Conservation (phyloP, 2,797 vertebrate species). For the Hemitrygon akajei region DNA sequence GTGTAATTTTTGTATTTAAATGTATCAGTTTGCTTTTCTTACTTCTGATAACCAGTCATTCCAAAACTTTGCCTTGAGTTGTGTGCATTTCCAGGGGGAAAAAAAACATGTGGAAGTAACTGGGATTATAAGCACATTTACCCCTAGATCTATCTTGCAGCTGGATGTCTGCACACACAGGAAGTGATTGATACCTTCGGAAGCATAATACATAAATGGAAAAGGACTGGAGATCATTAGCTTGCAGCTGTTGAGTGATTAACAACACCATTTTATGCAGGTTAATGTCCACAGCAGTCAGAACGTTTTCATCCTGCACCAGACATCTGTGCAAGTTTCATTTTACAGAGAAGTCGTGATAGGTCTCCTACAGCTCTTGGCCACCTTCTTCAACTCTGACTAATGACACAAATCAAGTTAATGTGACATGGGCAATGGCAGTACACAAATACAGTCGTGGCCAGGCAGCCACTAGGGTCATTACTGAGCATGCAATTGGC, state of each 20-base stretch:
- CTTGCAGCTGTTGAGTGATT: background rate
- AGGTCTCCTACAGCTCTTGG: background rate
- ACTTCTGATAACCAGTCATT: too few relatives aligned
- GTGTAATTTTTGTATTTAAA: too few relatives aligned
- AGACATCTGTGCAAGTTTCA: constrained; percentile 26
- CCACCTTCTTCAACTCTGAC: background rate
- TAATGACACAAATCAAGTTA: constrained; percentile 28
- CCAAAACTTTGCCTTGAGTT: too few relatives aligned
- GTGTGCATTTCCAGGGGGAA: too few relatives aligned
- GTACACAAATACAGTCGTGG: background rate
- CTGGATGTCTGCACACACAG: background rate
- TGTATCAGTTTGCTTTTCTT: too few relatives aligned
- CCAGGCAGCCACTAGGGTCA: background rate
- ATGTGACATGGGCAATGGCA: background rate
- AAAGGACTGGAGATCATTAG: background rate
- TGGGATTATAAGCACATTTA: too few relatives aligned
- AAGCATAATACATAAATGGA: background rate
- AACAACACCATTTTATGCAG: background rate
- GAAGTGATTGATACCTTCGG: background rate
- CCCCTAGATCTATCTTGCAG: background rate
- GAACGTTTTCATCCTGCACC: constrained; percentile 15
- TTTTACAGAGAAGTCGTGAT: background rate
- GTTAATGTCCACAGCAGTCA: constrained; percentile 18
- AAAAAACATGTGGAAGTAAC: too few relatives aligned
- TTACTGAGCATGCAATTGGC: constrained; percentile 10